A percentile compares a stretch with the other conserved stretches of the same genome.
phyloP scores from a whole-genome alignment of 1,140 invertebrate genomes.

The Scaptodrosophila lebanonensis region DNA sequence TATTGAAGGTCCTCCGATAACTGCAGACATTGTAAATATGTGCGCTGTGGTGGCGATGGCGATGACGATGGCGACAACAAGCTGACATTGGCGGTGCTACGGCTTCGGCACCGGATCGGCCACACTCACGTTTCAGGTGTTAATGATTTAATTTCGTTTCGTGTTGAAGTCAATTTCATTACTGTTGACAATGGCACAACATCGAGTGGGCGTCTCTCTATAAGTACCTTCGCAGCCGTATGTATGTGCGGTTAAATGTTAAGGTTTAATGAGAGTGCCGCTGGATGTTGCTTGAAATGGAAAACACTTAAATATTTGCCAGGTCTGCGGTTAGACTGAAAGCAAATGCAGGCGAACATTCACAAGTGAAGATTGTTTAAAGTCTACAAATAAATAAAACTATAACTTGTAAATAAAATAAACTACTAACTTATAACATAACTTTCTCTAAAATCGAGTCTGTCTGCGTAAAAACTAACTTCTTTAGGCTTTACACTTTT shows the following conservation, averaged over 20 bases:
- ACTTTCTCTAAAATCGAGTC: too few relatives aligned
- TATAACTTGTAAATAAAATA: too few relatives aligned
- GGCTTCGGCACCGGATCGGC: conserved; percentile 13
- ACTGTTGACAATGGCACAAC: conserved; percentile 60
- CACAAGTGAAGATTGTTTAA: too few relatives aligned
- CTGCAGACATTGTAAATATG: conserved; percentile 16
- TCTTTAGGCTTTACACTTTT: too few relatives aligned
- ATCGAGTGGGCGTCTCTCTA: not conserved
- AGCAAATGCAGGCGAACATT: too few relatives aligned
- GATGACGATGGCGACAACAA: too few relatives aligned
- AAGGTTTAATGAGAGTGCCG: conserved; percentile 35
- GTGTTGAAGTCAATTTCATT: conserved; percentile 68
- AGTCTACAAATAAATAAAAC: too few relatives aligned
- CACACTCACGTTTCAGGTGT: conserved; percentile 51
- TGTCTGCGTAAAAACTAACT: too few relatives aligned
- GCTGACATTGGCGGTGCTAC: not conserved
- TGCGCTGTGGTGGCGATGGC: not conserved
- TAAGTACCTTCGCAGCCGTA: not conserved
- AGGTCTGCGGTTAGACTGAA: not conserved
- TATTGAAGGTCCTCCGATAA: conserved; percentile 31
- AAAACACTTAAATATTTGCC: not conserved
- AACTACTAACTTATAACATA: too few relatives aligned
- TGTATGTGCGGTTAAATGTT: conserved; percentile 18
- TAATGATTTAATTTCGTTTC: conserved; percentile 70
- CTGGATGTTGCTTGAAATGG: not conserved